These are phyloP conservation scores for Terrapene triunguis DNA, from an alignment of 2,113 vertebrate genomes.

Conservation along the genomic window DNA sequence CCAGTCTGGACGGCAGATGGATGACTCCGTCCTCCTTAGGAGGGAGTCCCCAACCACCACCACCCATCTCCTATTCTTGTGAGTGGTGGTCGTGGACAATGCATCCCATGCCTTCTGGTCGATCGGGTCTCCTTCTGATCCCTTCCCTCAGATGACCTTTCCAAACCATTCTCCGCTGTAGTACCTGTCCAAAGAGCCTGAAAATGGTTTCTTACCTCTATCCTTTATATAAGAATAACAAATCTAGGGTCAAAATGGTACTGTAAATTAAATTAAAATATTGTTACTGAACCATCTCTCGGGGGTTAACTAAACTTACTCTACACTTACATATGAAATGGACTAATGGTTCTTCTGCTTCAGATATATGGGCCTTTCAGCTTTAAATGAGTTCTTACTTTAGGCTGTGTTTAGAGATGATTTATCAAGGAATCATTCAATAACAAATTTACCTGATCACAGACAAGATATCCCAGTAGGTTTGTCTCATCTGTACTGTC, in stretches of 20 bases:
- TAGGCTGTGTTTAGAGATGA: not conserved
- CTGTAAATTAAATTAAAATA: not conserved
- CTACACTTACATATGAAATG: not conserved
- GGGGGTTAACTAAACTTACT: rapidly evolving
- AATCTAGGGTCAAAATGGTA: not conserved
- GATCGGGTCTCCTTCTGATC: no score
- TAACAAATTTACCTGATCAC: not conserved
- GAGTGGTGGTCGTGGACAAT: no score
- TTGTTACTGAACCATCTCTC: not conserved
- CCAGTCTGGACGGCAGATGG: no score
- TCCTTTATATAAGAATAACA: not conserved
- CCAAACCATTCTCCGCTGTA: no score
- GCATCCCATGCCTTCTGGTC: no score
- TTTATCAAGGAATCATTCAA: not conserved
- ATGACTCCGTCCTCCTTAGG: no score
- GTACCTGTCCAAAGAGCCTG: no score
- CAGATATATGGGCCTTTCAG: not conserved
- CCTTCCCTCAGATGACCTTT: no score
- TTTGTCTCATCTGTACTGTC: not conserved
- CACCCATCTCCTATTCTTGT: no score
- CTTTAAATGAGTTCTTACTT: not conserved
- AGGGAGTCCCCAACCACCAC: no score
- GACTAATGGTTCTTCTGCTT: not conserved
- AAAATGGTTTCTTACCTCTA: no score
- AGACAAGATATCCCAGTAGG: not conserved